These are phyloP conservation scores for Pholis gunnellus DNA, from an alignment of 2,113 vertebrate species.

Conservation along the genomic window DNA sequence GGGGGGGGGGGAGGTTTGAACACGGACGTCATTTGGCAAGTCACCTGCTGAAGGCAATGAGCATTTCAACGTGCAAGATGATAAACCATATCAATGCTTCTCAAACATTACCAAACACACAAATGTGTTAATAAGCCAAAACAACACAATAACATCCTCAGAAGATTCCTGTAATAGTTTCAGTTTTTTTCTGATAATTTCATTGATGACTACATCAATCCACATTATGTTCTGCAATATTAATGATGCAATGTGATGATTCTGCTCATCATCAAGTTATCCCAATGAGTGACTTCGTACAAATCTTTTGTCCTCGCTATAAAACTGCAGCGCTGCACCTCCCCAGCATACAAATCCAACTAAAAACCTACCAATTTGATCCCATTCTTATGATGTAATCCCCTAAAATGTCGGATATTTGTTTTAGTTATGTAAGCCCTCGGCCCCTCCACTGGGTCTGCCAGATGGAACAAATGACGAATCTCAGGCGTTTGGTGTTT, in stretches of 20 bases:
- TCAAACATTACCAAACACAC: conserved; percentile 7
- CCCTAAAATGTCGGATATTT: conserved; percentile 76
- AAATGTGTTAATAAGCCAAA: conserved; percentile 2
- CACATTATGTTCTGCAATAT: background rate
- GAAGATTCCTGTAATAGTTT: background rate
- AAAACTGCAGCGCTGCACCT: conserved; percentile 8
- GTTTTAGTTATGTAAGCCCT: conserved; percentile 77
- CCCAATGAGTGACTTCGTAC: background rate
- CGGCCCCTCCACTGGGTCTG: conserved; percentile 57
- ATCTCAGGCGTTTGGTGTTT: conserved; percentile 69
- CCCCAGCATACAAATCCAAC: conserved; percentile 12
- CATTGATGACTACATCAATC: background rate
- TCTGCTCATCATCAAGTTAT: background rate
- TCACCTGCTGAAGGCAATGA: conserved; percentile 26
- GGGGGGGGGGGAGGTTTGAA: conserved; percentile 51
- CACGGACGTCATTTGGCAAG: conserved; percentile 58
- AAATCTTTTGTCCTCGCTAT: conserved; percentile 6
- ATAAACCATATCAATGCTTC: conserved; percentile 8
- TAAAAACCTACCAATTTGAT: conserved; percentile 37
- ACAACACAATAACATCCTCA: background rate
- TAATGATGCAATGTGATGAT: background rate
- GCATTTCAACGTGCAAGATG: conserved; percentile 34
- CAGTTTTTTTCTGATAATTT: background rate
- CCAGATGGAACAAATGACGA: conserved; percentile 80
- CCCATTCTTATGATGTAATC: conserved; percentile 74